These are phyloP conservation scores for Sphaeramia orbicularis DNA, from an alignment of 2,797 vertebrate genomes.

Conservation along the genomic window DNA sequence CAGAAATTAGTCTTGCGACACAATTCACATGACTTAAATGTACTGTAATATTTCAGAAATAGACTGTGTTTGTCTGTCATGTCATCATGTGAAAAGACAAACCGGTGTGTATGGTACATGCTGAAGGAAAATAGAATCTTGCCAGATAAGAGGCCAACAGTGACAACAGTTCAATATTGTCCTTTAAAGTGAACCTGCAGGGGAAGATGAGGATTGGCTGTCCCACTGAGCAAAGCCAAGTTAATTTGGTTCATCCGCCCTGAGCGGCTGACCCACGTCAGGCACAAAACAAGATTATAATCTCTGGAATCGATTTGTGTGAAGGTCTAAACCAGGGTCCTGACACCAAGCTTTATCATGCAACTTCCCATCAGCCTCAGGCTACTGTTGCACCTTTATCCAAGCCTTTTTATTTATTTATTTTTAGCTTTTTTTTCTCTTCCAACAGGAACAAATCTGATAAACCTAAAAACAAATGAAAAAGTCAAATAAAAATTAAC, in stretches of 20 bases:
- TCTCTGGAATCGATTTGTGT: conserved; percentile 79
- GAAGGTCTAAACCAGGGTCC: conserved; percentile 71
- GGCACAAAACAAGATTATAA: conserved; percentile 80
- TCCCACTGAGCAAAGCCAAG: conserved; percentile 60
- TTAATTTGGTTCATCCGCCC: conserved; percentile 73
- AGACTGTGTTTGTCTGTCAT: conserved; percentile 2
- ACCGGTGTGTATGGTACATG: conserved; percentile 27
- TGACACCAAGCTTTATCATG: conserved; percentile 65
- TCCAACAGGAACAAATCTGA: conserved; percentile 32
- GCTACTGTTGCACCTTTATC: conserved; percentile 52
- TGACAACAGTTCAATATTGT: conserved; percentile 75
- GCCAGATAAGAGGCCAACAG: conserved; percentile 67
- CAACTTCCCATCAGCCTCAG: conserved; percentile 51
- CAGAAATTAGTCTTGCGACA: too few relatives aligned
- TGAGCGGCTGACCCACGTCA: conserved; percentile 68
- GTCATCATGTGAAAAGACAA: conserved; percentile 36
- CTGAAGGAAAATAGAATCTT: conserved; percentile 57
- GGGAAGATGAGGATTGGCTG: conserved; percentile 68
- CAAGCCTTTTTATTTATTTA: conserved; percentile 28
- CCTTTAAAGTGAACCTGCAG: conserved; percentile 64
- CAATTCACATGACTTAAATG: conserved; percentile 6
- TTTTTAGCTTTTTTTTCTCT: neutral
- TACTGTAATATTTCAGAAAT: conserved; percentile 9
- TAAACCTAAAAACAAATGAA: conserved; percentile 8
- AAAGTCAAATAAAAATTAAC: conserved; percentile 6